These are phyloP conservation scores for Akabosia matsudoensis DNA, from an alignment of 1,140 invertebrate genomes.

Conservation along the genomic window DNA sequence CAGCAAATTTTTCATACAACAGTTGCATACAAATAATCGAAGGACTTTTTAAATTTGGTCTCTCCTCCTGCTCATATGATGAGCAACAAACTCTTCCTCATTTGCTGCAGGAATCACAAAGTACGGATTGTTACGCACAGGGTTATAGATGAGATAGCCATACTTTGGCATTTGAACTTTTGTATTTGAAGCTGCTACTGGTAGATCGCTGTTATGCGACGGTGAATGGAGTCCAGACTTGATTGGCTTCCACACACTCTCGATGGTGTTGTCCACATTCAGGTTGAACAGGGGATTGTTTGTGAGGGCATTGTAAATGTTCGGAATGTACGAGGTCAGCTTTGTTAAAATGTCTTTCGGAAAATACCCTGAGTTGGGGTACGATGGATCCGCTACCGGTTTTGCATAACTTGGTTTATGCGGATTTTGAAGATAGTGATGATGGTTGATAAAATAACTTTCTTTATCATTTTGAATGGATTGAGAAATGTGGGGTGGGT, in stretches of 20 bases:
- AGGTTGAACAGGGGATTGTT: not conserved
- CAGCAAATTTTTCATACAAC: no score
- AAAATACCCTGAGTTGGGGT: not conserved
- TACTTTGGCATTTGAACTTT: not conserved
- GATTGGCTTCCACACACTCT: not conserved
- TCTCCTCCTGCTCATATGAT: not conserved
- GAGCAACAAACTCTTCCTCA: not conserved
- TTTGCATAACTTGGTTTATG: not conserved
- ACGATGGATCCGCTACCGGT: not conserved
- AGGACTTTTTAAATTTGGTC: no score
- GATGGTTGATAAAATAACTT: not conserved
- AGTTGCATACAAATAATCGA: no score
- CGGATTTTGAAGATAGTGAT: not conserved
- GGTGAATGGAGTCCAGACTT: not conserved
- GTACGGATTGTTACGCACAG: constrained; percentile 16
- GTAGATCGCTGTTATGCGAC: not conserved
- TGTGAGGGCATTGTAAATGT: not conserved
- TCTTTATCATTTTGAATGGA: not conserved
- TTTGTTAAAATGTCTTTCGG: not conserved
- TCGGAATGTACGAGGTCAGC: constrained; percentile 1
- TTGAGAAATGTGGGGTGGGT: not conserved
- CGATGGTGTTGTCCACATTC: not conserved
- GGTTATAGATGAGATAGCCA: constrained; percentile 32
- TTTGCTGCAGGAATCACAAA: constrained; percentile 28
- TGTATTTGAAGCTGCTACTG: not conserved